Percentiles rank a stretch among this genome's conserved stretches.
Conservation (phyloP, 2,888 invertebrate genomes). For the Heteromyza rotundicornis region DNA sequence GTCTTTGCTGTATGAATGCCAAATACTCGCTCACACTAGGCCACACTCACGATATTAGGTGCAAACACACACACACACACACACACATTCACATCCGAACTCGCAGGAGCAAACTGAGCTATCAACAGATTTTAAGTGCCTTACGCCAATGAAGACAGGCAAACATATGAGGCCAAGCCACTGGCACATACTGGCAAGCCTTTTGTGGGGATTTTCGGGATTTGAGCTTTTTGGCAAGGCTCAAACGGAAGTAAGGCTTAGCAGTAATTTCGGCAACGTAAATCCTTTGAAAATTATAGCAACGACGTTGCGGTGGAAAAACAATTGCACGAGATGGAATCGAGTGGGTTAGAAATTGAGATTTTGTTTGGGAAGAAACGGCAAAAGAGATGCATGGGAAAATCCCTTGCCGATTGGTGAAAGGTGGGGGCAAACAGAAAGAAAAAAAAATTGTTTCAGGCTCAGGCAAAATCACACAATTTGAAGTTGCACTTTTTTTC, state of each 20-base stretch:
- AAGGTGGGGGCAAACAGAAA: too few species aligned
- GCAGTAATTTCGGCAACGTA: not conserved
- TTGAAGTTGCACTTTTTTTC: too few species aligned
- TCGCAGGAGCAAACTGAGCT: not conserved
- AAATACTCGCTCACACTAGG: not conserved
- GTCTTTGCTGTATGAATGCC: not conserved
- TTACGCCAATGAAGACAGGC: not conserved
- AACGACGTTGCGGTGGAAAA: too few species aligned
- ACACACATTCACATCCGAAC: not conserved
- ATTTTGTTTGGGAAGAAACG: too few species aligned
- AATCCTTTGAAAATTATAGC: conserved; percentile 1
- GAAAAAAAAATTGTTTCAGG: too few species aligned
- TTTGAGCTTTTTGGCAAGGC: not conserved
- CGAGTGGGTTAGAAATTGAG: too few species aligned
- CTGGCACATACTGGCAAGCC: not conserved
- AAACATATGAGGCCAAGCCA: not conserved
- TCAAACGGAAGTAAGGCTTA: too few species aligned
- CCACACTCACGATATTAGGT: too few species aligned
- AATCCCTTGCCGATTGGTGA: too few species aligned
- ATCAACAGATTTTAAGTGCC: not conserved
- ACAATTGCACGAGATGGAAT: too few species aligned
- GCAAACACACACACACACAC: not conserved
- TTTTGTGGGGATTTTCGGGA: not conserved
- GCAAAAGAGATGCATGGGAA: too few species aligned
- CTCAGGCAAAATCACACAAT: too few species aligned